Percentiles rank a stretch among this genome's conserved stretches.
Evolutionary conservation across 2,113 vertebrate species (phyloP).

Genomic region (Orycteropus afer): DNA sequence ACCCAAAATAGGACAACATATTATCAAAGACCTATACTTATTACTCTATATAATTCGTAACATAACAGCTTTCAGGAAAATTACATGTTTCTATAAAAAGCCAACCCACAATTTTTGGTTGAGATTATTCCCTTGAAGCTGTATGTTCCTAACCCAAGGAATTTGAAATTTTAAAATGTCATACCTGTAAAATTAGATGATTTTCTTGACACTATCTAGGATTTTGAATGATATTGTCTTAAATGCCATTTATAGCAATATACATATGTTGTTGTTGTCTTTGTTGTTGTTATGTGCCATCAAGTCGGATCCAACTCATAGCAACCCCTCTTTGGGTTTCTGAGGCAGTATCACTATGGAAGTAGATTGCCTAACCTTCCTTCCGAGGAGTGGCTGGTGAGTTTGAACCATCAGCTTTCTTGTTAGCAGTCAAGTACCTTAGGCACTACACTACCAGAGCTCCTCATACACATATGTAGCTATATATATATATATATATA

Average conservation of each 20-base stretch:
- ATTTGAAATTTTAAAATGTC: constrained; percentile 45
- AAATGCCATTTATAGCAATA: constrained; percentile 12
- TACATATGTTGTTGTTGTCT: too few species aligned
- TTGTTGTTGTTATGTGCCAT: too few species aligned
- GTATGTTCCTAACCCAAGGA: constrained; percentile 26
- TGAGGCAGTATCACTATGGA: too few species aligned
- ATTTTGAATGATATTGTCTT: neutral
- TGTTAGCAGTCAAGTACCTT: too few species aligned
- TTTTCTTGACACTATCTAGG: neutral
- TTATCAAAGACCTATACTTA: constrained; percentile 75
- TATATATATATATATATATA: too few species aligned
- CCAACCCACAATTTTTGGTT: constrained; percentile 57
- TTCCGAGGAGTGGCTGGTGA: too few species aligned
- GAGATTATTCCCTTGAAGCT: constrained; percentile 64
- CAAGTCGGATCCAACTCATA: too few species aligned
- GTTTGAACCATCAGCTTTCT: too few species aligned
- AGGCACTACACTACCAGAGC: too few species aligned
- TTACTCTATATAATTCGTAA: constrained; percentile 74
- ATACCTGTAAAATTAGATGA: constrained; percentile 52
- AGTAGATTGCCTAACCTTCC: too few species aligned
- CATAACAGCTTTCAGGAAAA: constrained; percentile 67
- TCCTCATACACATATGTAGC: too few species aligned
- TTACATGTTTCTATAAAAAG: constrained; percentile 75
- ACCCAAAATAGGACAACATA: constrained; percentile 69
- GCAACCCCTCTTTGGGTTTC: too few species aligned